Conservation (phyloP, 92 coral and sea anemone species). For the Plumapathes pennacea region DNA sequence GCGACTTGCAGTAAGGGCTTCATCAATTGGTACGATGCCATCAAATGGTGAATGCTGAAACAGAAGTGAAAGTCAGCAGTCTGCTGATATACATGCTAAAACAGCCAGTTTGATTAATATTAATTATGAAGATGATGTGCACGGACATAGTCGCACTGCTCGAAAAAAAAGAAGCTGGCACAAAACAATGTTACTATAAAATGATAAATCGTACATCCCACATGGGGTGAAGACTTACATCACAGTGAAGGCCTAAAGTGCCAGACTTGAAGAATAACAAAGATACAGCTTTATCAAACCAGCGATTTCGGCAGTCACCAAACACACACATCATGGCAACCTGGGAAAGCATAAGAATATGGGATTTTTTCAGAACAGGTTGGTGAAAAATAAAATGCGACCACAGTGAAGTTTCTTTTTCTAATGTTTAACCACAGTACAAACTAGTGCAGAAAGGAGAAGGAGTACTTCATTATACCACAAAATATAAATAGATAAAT, state of each 20-base stretch:
- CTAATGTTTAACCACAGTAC: no score
- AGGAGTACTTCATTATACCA: no score
- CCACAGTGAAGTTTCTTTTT: no score
- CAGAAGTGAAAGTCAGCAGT: neutral
- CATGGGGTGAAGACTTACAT: slow-evolving; percentile 56
- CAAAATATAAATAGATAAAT: no score
- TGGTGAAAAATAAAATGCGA: no score
- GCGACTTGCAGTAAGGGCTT: no score
- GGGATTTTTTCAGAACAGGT: neutral
- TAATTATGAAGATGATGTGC: no score
- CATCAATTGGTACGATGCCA: slow-evolving; percentile 50
- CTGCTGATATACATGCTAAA: no score
- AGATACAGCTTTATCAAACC: slow-evolving; percentile 88
- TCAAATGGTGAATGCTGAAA: slow-evolving; percentile 88
- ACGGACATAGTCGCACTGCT: no score
- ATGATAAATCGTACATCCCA: neutral
- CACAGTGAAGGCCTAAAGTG: slow-evolving; percentile 60
- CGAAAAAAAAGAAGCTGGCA: neutral
- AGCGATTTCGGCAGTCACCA: slow-evolving; percentile 86
- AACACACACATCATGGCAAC: slow-evolving; percentile 12
- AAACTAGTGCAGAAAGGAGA: no score
- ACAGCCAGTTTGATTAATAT: no score
- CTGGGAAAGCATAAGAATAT: slow-evolving; percentile 10
- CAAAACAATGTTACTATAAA: neutral
- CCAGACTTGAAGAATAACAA: slow-evolving; percentile 72